These are phyloP conservation scores for Drosophila nigricruria DNA, from an alignment of 2,888 invertebrate species.

Conservation along the genomic window DNA sequence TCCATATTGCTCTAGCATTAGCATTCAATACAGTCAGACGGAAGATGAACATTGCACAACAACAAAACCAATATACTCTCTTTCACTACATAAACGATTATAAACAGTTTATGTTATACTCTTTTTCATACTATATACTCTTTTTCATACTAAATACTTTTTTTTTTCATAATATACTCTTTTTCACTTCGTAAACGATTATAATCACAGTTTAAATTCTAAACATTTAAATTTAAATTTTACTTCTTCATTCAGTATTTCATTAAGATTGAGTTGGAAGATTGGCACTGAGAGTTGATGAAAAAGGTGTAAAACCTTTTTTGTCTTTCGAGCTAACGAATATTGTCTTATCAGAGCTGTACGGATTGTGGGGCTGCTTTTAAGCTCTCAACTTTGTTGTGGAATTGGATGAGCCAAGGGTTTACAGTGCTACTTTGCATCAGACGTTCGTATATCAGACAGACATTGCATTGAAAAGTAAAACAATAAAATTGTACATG, in stretches of 20 bases:
- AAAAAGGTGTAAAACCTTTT: slow-evolving; percentile 2
- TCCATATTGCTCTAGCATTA: too few species aligned
- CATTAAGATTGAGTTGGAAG: neutral
- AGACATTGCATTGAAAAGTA: slow-evolving; percentile 71
- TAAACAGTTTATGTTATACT: too few species aligned
- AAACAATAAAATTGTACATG: slow-evolving; percentile 78
- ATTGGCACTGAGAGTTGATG: neutral
- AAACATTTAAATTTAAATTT: neutral
- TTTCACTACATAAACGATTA: too few species aligned
- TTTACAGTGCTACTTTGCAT: slow-evolving; percentile 4
- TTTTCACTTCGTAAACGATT: too few species aligned
- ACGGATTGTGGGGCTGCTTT: neutral
- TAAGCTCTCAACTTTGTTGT: slow-evolving; percentile 4
- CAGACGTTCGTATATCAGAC: slow-evolving; percentile 36
- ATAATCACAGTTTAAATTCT: neutral
- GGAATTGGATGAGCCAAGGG: slow-evolving; percentile 7
- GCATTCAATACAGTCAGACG: too few species aligned
- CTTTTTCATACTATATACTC: too few species aligned
- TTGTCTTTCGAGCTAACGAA: neutral
- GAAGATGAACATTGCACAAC: too few species aligned
- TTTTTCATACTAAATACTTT: too few species aligned
- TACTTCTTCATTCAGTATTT: neutral
- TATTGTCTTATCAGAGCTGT: slow-evolving; percentile 14
- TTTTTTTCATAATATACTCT: too few species aligned
- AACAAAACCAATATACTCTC: too few species aligned